Percentiles rank a stretch among this genome's conserved stretches.
Conservation (phyloP, 2,113 vertebrate genomes). For the Psettodes erumei region DNA sequence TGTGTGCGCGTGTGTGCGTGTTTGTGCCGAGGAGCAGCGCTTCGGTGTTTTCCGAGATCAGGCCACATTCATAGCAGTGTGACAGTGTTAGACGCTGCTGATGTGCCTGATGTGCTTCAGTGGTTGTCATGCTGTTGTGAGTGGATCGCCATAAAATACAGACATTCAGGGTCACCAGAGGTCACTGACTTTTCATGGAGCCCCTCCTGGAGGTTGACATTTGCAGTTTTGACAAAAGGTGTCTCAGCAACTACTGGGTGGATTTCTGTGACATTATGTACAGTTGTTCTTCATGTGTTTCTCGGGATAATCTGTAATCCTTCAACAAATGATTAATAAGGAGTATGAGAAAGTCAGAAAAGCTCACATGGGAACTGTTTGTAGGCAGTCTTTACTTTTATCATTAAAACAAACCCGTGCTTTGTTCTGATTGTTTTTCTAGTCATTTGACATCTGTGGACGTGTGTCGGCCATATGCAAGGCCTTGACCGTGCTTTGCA, state of each 20-base stretch:
- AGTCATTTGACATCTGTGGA: slow-evolving; percentile 97
- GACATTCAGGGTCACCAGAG: not conserved
- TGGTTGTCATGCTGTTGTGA: not conserved
- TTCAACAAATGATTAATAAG: too few relatives aligned
- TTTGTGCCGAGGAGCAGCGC: not conserved
- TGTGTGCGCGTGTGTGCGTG: too few relatives aligned
- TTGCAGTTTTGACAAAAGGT: too few relatives aligned
- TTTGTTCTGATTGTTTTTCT: slow-evolving; percentile 29
- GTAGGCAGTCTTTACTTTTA: not conserved
- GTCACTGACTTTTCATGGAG: not conserved
- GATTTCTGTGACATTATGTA: not conserved
- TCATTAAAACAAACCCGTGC: not conserved
- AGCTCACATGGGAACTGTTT: too few relatives aligned
- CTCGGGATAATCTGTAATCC: not conserved
- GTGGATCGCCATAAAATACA: not conserved
- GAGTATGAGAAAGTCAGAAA: too few relatives aligned
- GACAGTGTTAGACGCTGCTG: not conserved
- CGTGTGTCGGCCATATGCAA: slow-evolving; percentile 91
- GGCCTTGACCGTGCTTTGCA: slow-evolving; percentile 90
- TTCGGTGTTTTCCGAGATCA: slow-evolving; percentile 25
- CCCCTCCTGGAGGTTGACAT: not conserved
- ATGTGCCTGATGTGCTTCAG: slow-evolving; percentile 13
- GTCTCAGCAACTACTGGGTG: not conserved
- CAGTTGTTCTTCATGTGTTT: not conserved
- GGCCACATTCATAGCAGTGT: not conserved